phyloP scores from a whole-genome alignment of 2,797 vertebrate genomes.

The Parambassis ranga region DNA sequence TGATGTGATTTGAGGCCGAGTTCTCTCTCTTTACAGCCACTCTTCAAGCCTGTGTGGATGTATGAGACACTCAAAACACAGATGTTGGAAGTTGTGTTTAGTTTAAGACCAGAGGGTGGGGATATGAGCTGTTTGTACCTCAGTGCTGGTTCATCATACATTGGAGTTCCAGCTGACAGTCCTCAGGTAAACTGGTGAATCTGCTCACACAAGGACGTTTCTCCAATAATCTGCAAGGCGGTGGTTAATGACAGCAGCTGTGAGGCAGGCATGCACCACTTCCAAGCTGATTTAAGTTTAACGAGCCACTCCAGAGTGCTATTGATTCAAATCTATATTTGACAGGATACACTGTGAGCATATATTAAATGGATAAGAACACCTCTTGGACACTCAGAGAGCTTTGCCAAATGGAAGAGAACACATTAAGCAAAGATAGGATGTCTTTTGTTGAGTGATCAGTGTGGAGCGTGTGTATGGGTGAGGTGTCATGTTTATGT shows the following conservation, averaged over 20 bases:
- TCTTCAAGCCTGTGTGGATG: not conserved
- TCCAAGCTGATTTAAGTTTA: constrained; percentile 87
- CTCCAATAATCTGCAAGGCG: constrained; percentile 82
- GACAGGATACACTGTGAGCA: constrained; percentile 85
- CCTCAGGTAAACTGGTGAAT: constrained; percentile 71
- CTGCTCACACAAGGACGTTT: constrained; percentile 80
- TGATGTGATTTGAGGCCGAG: too few relatives aligned
- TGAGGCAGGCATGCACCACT: constrained; percentile 84
- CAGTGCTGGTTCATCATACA: constrained; percentile 23
- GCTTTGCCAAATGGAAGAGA: constrained; percentile 65
- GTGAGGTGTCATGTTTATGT: constrained; percentile 36
- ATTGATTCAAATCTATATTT: constrained; percentile 88
- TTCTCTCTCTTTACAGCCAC: constrained; percentile 5
- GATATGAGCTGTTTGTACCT: constrained; percentile 25
- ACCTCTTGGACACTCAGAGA: constrained; percentile 73
- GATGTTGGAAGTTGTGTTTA: not conserved
- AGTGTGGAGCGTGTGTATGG: constrained; percentile 24
- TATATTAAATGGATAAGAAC: constrained; percentile 85
- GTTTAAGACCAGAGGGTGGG: constrained; percentile 21
- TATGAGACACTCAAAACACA: not conserved
- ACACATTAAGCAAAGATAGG: constrained; percentile 61
- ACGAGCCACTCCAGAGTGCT: constrained; percentile 85
- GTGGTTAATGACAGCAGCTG: constrained; percentile 85
- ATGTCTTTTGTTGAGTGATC: constrained; percentile 68
- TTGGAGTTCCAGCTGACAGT: constrained; percentile 41